phyloP scores from a whole-genome alignment of 1,140 invertebrate genomes.

The Drosophila biarmipes region DNA sequence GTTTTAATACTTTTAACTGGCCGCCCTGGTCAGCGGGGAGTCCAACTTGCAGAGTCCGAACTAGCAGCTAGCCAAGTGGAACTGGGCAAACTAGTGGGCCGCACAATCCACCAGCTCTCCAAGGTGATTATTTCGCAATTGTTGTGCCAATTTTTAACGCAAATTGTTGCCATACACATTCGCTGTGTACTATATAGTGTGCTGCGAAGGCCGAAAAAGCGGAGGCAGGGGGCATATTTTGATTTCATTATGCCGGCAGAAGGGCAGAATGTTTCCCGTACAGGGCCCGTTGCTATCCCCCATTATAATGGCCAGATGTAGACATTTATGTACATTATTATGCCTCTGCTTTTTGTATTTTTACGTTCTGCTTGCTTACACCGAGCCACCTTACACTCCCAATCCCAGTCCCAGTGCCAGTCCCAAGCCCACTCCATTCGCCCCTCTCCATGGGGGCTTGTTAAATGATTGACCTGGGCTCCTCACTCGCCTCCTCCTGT shows the following conservation, averaged over 20 bases:
- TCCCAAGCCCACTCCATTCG: neutral
- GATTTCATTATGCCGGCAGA: slow-evolving; percentile 62
- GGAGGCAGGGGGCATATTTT: slow-evolving; percentile 52
- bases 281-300: slow-evolving; percentile 30
- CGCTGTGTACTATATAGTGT: neutral
- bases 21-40: slow-evolving; percentile 45
- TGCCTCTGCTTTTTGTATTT: slow-evolving; percentile 40
- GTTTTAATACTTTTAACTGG: slow-evolving; percentile 55
- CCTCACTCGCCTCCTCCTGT: slow-evolving; percentile 15
- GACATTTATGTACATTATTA: slow-evolving; percentile 49
- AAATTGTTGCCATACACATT: slow-evolving; percentile 42
- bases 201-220: slow-evolving; percentile 1
- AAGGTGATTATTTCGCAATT: slow-evolving; percentile 76
- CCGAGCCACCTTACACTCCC: neutral
- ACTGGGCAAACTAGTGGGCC: slow-evolving; percentile 36
- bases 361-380: slow-evolving; percentile 53
- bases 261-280: slow-evolving; percentile 36
- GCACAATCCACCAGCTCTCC: slow-evolving; percentile 47
- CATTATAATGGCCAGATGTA: slow-evolving; percentile 55
- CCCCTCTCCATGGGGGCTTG: slow-evolving; percentile 27
- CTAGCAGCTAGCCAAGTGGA: slow-evolving; percentile 3
- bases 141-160: slow-evolving; percentile 63
- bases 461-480: slow-evolving; percentile 51
- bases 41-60: slow-evolving; percentile 4
- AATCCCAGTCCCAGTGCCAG: neutral